Evolutionary conservation across 2,113 vertebrate genomes (phyloP), one percentile per base, ranked within the genome.

Genomic region (Hucho hucho): DNA sequence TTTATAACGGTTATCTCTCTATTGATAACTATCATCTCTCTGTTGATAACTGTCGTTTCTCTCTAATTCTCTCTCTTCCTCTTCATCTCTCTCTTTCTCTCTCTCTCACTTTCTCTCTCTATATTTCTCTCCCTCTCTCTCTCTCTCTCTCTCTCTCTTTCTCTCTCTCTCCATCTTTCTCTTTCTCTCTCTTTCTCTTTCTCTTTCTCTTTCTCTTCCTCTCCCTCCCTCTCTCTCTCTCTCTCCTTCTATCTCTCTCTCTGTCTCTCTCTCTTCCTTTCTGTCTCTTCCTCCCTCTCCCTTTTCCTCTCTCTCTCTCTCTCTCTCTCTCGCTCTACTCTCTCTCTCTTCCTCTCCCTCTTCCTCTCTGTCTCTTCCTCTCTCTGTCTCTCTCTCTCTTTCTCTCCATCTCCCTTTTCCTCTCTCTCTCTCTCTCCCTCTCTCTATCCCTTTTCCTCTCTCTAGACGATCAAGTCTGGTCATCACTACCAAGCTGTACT

Each of bases 401-500:
- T 24, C 72, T 56, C 24, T 16, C 58, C 1, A 12, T 28, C 37
- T 53, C 13, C 29, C 64, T 26, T 14, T 65, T 26, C 25, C 25
- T 37, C 0, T 26, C 22, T 4, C 14, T 69, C 29, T 43, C 28
- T 46, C 67, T 43, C 7, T 18, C 18, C 0, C 7, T 3, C 28
- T 46, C 18, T 69, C 37, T 69, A 0, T 32, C 6, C 0, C 47
- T 56, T 14, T 67, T 18, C 1, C 32, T 7, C 66, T n/a, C 58
- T 87, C 1, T 70, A 99, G 98, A 92, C 93, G 97, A 37, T 98
- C 98, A 89, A 99, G 96, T 83, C 88, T 99, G 86, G 97, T 99
- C 86, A 99, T 99, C 72, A 99, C 98, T 69, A 99, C 98, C 3
- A 99, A 99, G 87, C 94, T 99, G 56, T 99, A 97, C 92, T 99